These are phyloP conservation scores for Nansenia antarctica DNA, from an alignment of 2,113 vertebrate species.

Conservation along the genomic window DNA sequence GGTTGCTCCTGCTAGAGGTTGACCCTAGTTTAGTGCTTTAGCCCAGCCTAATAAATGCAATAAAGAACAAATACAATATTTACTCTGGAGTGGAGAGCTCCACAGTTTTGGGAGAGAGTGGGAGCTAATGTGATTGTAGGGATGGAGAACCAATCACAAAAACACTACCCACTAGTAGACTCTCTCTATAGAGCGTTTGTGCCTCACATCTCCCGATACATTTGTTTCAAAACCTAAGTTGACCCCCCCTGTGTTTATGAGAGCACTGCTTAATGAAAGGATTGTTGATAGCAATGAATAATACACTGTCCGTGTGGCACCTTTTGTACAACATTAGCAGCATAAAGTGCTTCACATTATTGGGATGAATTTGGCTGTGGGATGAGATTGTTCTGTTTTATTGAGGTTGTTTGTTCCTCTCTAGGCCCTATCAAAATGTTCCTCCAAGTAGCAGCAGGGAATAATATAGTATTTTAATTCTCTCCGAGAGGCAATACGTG, in stretches of 20 bases:
- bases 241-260: conserved; percentile 23
- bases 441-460: background rate
- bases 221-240: conserved; percentile 47
- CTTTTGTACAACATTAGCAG: no score
- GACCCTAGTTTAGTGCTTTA: conserved; percentile 48
- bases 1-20: conserved; percentile 48
- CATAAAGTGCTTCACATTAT: no score
- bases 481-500: background rate
- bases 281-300: no score
- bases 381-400: conserved; percentile 26
- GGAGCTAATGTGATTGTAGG: no score
- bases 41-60: conserved; percentile 52
- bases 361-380: no score
- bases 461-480: background rate
- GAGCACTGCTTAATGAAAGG: no score
- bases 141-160: no score
- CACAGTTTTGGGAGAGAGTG: no score
- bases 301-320: no score
- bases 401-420: conserved; percentile 25
- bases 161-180: no score
- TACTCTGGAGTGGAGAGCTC: conserved; percentile 35
- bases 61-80: conserved; percentile 38
- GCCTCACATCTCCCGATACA: conserved; percentile 39
- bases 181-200: no score
- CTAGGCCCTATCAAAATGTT: conserved; percentile 36